phyloP scores from a whole-genome alignment of 2,113 vertebrate species.

The Cavia porcellus region DNA sequence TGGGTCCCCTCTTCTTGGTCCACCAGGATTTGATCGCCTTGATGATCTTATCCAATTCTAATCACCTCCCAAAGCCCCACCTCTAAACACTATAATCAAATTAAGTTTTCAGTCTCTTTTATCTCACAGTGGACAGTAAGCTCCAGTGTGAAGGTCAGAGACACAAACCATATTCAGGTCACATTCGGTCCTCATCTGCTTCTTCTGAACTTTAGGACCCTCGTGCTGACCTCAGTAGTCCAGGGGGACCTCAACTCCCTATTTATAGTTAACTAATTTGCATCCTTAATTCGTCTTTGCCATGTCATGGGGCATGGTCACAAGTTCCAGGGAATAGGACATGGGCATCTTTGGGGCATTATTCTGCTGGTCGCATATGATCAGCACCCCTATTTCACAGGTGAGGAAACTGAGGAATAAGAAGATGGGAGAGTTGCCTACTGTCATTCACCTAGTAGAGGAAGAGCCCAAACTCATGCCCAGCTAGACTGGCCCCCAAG shows the following conservation, averaged over 20 bases:
- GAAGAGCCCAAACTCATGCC: neutral
- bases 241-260: neutral
- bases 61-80: neutral
- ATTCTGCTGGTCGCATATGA: neutral
- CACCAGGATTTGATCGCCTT: neutral
- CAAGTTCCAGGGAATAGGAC: neutral
- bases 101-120: neutral
- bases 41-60: neutral
- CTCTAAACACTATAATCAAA: neutral
- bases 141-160: neutral
- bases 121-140: neutral
- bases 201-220: neutral
- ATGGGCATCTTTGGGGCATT: fast-evolving
- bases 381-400: neutral
- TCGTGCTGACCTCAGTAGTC: fast-evolving
- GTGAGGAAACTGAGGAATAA: neutral
- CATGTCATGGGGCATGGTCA: fast-evolving
- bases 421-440: neutral
- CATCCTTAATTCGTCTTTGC: neutral
- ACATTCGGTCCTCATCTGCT: neutral
- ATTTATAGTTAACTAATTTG: neutral
- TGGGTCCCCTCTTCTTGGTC: too few species aligned
- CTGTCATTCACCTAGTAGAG: fast-evolving
- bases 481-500: too few species aligned
- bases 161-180: neutral